Percentiles rank a stretch among this genome's conserved stretches.
Evolutionary conservation across 2,113 vertebrate genomes (phyloP).

Genomic region (Gallinago undulata): DNA sequence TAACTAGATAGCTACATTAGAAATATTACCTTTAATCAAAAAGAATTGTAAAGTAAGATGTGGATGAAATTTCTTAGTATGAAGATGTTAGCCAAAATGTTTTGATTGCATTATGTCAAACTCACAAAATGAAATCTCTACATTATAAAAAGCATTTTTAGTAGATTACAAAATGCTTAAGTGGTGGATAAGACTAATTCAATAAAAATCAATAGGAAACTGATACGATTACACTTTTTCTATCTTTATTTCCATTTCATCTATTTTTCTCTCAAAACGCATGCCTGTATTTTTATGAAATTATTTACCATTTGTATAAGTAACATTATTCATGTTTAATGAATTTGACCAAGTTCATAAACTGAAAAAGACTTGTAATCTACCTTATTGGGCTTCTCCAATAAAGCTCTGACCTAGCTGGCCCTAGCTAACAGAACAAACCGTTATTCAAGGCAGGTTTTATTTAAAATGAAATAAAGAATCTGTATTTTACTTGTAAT

Average conservation of each 20-base stretch:
- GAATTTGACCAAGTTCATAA: neutral
- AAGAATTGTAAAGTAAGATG: slow-evolving; percentile 39
- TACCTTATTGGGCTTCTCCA: neutral
- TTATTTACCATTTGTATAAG: neutral
- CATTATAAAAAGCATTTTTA: slow-evolving; percentile 84
- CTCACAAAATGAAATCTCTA: slow-evolving; percentile 88
- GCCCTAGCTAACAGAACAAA: neutral
- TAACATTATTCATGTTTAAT: neutral
- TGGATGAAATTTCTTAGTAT: slow-evolving; percentile 81
- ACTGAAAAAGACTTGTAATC: neutral
- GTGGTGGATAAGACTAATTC: slow-evolving; percentile 81
- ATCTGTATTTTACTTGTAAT: slow-evolving; percentile 1
- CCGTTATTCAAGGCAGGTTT: neutral
- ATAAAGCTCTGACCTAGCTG: neutral
- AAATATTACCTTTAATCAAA: neutral
- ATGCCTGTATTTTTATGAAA: neutral
- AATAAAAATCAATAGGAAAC: slow-evolving; percentile 83
- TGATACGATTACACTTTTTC: slow-evolving; percentile 80
- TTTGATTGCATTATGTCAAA: slow-evolving; percentile 84
- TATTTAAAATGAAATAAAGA: slow-evolving; percentile 34
- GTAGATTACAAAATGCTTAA: slow-evolving; percentile 87
- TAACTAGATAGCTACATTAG: neutral
- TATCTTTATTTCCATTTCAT: neutral
- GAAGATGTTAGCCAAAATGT: slow-evolving; percentile 79
- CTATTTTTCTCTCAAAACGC: slow-evolving; percentile 38